These are phyloP conservation scores for Sebastes reedi DNA, from an alignment of 2,797 vertebrate genomes.

Conservation along the genomic window DNA sequence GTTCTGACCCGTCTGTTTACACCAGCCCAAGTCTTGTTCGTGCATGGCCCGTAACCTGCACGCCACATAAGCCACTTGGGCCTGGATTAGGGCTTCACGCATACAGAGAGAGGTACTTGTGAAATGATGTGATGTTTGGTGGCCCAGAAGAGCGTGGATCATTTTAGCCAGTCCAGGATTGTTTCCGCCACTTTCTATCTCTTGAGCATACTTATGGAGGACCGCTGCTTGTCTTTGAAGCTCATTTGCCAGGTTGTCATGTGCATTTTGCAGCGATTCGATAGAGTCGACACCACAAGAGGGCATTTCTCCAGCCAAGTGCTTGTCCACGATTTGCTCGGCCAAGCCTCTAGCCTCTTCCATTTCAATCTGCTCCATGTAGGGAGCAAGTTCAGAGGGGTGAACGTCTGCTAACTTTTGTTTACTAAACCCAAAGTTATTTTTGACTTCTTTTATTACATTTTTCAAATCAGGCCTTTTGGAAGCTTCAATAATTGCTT, in stretches of 20 bases:
- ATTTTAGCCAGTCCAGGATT: constrained; percentile 83
- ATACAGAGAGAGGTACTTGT: constrained; percentile 85
- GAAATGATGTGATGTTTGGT: constrained; percentile 72
- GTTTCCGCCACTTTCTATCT: constrained; percentile 80
- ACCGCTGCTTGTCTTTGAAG: constrained; percentile 88
- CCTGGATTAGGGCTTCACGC: constrained; percentile 91
- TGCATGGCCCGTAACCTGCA: constrained; percentile 88
- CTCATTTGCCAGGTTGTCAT: constrained; percentile 86
- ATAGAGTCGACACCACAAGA: constrained; percentile 72
- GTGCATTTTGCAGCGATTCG: constrained; percentile 78
- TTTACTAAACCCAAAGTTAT: constrained; percentile 72
- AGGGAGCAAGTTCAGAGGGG: constrained; percentile 75
- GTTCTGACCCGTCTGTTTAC: constrained; percentile 83
- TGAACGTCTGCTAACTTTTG: constrained; percentile 74
- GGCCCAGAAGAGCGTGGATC: constrained; percentile 79
- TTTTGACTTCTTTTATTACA: constrained; percentile 85
- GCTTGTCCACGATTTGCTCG: constrained; percentile 77
- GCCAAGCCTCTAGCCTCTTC: constrained; percentile 75
- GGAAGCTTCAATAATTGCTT: constrained; percentile 83
- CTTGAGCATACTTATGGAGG: constrained; percentile 86
- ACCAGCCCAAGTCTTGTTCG: constrained; percentile 84
- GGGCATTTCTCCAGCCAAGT: constrained; percentile 62
- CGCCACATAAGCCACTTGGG: constrained; percentile 91
- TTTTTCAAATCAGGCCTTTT: constrained; percentile 84
- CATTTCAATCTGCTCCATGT: constrained; percentile 78